Evolutionary conservation across 2,113 vertebrate genomes (phyloP), one percentile per base, ranked within the genome.

Genomic region (Stegostoma tigrinum): DNA sequence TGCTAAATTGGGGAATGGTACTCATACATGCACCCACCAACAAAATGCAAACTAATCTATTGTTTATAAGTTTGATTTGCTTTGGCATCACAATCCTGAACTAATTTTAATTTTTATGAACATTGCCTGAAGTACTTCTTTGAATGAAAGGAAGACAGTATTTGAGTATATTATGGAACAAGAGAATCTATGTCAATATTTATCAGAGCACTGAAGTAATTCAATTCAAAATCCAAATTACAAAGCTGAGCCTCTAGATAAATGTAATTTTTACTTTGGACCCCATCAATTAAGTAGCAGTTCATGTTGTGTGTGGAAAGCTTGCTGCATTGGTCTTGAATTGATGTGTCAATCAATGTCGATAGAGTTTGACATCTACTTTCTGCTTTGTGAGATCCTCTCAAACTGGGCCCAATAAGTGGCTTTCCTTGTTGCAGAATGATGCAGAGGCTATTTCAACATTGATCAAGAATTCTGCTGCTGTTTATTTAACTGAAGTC

Each of bases 401-500:
- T 17, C 61, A 66, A 66, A 93, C 30, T 3, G 5, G 89, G 15
- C 5, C 5, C 61, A 66, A n/a, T n/a, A 34, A n/a, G 55, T 55
- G 52, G 61, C 52, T 93, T 42, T 93, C 19, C 61, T 17, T 5
- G 15, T n/a, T 66, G 89, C 34, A 42, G 61, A 66, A 93, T 64
- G 30, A 34, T 64, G 87, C 87, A 7, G 87, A 34, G n/a, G 80
- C 80, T 42, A 17, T 64, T 91, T 64, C 30, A 0, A 17, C 34
- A 64, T 34, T 38, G 61, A 66, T 67, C 38, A 34, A 93, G 89
- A 64, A 91, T 91, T 64, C 55, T 91, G 55, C 55, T 91, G 87
- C 87, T 64, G 87, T 91, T 64, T 64, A 91, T 91, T 5, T 34
- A 91, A 91, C 87, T 91, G 52, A 64, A 91, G 30, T 34, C 87